Evolutionary conservation across 2,797 vertebrate species (phyloP).

Genomic region (Acrocephalus scirpaceus): DNA sequence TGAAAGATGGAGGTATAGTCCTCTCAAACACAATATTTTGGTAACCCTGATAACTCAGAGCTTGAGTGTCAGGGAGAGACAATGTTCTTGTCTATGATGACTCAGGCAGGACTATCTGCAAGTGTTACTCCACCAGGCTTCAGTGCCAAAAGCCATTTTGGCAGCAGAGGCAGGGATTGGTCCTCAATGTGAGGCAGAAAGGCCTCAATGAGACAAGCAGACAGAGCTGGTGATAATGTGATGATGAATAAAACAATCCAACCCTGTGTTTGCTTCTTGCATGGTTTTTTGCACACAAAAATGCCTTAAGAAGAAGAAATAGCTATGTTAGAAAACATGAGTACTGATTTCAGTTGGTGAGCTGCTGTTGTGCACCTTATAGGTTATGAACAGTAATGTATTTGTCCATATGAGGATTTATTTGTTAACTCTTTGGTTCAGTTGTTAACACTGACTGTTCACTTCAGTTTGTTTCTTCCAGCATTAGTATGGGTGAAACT

Average conservation of each 20-base stretch:
- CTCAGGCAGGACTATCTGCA: neutral
- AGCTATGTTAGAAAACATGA: constrained; percentile 40
- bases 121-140: neutral
- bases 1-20: neutral
- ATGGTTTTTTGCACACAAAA: neutral
- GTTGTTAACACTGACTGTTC: neutral
- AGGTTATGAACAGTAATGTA: constrained; percentile 10
- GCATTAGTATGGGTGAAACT: neutral
- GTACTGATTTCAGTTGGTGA: constrained; percentile 51
- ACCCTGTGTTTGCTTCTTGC: neutral
- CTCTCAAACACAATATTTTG: neutral
- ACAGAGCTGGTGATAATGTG: neutral
- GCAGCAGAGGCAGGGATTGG: neutral
- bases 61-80: neutral
- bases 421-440: neutral
- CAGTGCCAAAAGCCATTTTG: neutral
- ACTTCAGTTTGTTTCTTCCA: neutral
- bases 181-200: neutral
- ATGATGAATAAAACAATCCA: neutral
- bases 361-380: neutral
- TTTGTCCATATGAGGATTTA: constrained; percentile 23
- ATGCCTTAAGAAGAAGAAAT: constrained; percentile 19
- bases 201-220: neutral
- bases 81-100: neutral
- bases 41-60: neutral